A percentile compares a stretch with the other conserved stretches of the same genome.
These are phyloP conservation scores for Drosophila nikananu DNA, from an alignment of 1,140 invertebrate genomes.

Conservation along the genomic window DNA sequence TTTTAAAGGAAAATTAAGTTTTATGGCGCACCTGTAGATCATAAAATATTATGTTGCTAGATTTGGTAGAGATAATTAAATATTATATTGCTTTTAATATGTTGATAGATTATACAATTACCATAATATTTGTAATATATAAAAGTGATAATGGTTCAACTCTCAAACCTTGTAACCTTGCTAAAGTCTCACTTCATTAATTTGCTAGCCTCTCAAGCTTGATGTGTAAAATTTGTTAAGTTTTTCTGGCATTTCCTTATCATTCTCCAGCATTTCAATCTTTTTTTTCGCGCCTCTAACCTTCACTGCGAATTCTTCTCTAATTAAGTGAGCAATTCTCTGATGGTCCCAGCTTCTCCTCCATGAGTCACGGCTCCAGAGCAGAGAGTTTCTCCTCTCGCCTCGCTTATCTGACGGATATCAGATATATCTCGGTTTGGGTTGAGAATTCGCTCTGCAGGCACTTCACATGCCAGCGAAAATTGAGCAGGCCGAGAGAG, in stretches of 20 bases:
- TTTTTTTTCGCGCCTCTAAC: slow-evolving; percentile 7
- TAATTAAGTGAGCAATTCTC: slow-evolving; percentile 44
- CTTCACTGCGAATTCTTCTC: slow-evolving; percentile 40
- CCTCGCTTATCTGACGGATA: slow-evolving; percentile 14
- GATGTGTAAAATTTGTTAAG: not conserved
- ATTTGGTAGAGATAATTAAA: no score
- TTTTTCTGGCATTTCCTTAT: slow-evolving; percentile 2
- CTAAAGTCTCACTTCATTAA: not conserved
- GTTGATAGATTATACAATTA: not conserved
- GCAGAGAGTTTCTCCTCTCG: slow-evolving; percentile 15
- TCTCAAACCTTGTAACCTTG: not conserved
- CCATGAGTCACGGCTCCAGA: slow-evolving; percentile 29
- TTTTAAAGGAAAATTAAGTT: not conserved
- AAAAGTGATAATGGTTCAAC: not conserved
- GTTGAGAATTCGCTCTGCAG: slow-evolving; percentile 45
- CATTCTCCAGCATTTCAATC: slow-evolving; percentile 8
- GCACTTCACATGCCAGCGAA: slow-evolving; percentile 39
- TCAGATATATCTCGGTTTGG: slow-evolving; percentile 34
- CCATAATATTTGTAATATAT: not conserved
- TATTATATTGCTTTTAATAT: no score
- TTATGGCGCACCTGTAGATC: not conserved
- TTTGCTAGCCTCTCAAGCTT: not conserved
- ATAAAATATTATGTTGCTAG: not conserved
- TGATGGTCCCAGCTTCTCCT: slow-evolving; percentile 21
- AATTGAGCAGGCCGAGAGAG: slow-evolving; percentile 16